Conservation (phyloP, 1,140 invertebrate species). For the Neodiprion virginianus region DNA sequence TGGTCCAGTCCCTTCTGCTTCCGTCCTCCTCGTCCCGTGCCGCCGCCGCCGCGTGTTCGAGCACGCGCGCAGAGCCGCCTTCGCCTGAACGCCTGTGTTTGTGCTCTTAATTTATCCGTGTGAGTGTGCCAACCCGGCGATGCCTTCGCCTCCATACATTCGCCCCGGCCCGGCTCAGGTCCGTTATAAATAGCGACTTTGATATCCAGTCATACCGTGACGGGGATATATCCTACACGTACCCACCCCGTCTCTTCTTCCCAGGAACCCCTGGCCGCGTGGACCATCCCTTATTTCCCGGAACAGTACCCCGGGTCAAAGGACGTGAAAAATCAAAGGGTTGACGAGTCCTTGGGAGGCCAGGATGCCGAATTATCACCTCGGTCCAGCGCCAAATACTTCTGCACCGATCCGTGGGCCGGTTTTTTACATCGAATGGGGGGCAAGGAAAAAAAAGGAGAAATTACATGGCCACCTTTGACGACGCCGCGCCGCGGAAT, state of each 20-base stretch:
- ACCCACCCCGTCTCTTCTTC: neutral
- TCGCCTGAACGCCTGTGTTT: no score
- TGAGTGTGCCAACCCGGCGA: slow-evolving; percentile 34
- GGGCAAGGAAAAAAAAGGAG: neutral
- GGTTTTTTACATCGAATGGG: neutral
- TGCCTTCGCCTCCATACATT: slow-evolving; percentile 26
- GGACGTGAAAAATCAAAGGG: slow-evolving; percentile 55
- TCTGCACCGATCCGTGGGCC: no score
- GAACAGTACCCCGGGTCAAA: neutral
- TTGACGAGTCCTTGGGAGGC: slow-evolving; percentile 19
- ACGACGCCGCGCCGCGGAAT: slow-evolving; percentile 24
- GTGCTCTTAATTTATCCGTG: slow-evolving; percentile 23
- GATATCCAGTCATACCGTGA: slow-evolving; percentile 52
- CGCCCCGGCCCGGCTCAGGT: slow-evolving; percentile 26
- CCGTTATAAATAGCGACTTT: slow-evolving; percentile 60
- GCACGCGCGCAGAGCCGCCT: neutral
- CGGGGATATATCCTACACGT: slow-evolving; percentile 9
- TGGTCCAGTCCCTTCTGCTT: slow-evolving; percentile 39
- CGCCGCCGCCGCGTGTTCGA: neutral
- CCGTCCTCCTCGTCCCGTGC: neutral
- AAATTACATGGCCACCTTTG: slow-evolving; percentile 22
- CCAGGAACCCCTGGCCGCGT: neutral
- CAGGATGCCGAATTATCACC: no score
- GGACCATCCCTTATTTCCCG: neutral
- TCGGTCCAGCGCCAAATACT: no score